These are phyloP conservation scores for Acanthoscelides obtectus DNA, from an alignment of 2,888 invertebrate genomes.

Conservation along the genomic window DNA sequence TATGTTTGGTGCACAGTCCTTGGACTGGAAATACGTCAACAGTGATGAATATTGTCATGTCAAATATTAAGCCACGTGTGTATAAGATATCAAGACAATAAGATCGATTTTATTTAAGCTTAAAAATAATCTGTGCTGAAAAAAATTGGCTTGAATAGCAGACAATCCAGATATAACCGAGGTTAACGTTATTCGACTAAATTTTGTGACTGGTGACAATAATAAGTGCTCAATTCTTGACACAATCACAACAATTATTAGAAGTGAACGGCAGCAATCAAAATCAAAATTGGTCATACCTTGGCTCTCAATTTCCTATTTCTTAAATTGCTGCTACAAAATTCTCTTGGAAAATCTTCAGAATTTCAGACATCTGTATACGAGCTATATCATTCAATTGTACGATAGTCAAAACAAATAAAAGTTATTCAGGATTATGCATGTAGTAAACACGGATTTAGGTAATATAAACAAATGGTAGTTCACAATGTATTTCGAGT, in stretches of 20 bases:
- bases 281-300: no score
- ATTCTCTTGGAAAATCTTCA: no score
- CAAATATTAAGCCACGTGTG: background rate
- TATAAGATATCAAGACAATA: background rate
- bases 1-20: no score
- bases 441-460: background rate
- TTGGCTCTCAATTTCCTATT: no score
- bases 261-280: no score
- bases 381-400: background rate
- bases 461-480: background rate
- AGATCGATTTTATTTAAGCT: background rate
- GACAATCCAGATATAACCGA: background rate
- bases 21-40: background rate
- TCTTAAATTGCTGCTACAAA: no score
- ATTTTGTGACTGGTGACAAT: no score
- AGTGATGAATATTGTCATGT: background rate
- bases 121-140: background rate
- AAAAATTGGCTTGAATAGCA: background rate
- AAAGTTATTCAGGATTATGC: background rate
- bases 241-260: no score
- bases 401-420: background rate
- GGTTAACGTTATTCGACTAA: no score
- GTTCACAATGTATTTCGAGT: background rate
- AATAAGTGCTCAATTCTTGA: no score
- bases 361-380: background rate